Conservation (phyloP, 2,888 invertebrate species). For the Trimorus sp. region DNA sequence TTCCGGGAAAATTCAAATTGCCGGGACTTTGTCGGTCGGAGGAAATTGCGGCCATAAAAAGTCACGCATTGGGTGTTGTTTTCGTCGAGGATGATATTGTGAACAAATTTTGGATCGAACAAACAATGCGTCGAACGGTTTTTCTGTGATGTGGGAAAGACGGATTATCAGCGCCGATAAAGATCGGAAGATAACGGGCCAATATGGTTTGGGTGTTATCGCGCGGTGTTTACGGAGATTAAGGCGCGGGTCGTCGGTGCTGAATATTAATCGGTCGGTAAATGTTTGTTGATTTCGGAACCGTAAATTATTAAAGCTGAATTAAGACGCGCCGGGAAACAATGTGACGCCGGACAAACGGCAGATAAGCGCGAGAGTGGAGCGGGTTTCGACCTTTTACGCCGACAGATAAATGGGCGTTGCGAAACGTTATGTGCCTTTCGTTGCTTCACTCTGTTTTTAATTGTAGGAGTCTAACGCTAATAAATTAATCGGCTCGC, state of each 20-base stretch:
- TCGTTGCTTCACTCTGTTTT: too few species aligned
- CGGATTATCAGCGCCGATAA: constrained; percentile 31
- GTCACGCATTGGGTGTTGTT: too few species aligned
- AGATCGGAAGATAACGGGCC: constrained; percentile 27
- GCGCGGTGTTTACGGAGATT: not conserved
- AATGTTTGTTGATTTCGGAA: not conserved
- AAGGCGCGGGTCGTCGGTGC: not conserved
- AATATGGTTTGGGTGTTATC: not conserved
- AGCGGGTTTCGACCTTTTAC: not conserved
- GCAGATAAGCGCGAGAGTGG: not conserved
- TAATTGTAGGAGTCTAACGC: too few species aligned
- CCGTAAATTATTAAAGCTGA: too few species aligned
- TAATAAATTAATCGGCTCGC: too few species aligned
- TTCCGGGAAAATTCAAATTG: constrained; percentile 53
- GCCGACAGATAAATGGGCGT: too few species aligned
- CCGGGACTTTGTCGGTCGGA: not conserved
- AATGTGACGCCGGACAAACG: too few species aligned
- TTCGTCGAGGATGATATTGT: too few species aligned
- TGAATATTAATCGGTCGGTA: not conserved
- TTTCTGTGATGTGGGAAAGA: constrained; percentile 41
- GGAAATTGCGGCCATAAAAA: not conserved
- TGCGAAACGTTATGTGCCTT: too few species aligned
- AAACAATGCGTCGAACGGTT: constrained; percentile 37
- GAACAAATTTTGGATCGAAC: constrained; percentile 11
- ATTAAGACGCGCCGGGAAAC: too few species aligned